A percentile compares a stretch with the other conserved stretches of the same genome.
These are phyloP conservation scores for Pyrgilauda ruficollis DNA, from an alignment of 2,113 vertebrate genomes.

Conservation along the genomic window DNA sequence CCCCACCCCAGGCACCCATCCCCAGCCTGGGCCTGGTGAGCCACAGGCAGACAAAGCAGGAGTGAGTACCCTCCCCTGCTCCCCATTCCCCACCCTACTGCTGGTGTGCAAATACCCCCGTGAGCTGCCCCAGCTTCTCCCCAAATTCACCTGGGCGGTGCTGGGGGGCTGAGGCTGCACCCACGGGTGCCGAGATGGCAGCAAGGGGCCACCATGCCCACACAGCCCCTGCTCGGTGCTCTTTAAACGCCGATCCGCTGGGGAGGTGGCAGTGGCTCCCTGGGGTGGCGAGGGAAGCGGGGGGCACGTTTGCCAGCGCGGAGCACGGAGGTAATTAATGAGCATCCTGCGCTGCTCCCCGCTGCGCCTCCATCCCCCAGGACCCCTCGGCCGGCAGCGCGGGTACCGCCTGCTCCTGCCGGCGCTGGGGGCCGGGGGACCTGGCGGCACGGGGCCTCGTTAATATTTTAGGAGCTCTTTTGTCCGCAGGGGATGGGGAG, in stretches of 20 bases:
- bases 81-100: not conserved
- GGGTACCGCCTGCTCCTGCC: not conserved
- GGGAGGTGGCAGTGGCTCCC: not conserved
- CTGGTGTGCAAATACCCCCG: rapidly evolving
- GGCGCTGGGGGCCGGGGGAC: slow-evolving; percentile 11
- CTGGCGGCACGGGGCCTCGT: slow-evolving; percentile 10
- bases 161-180: rapidly evolving
- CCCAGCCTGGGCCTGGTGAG: not conserved
- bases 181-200: rapidly evolving
- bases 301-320: not conserved
- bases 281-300: not conserved
- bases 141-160: rapidly evolving
- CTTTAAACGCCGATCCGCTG: not conserved
- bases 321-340: not conserved
- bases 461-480: slow-evolving; percentile 64
- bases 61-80: rapidly evolving
- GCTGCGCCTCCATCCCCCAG: not conserved
- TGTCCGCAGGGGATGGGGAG: slow-evolving; percentile 42
- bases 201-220: not conserved
- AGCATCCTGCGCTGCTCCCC: slow-evolving; percentile 1
- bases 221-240: not conserved
- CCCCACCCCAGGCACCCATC: not conserved
- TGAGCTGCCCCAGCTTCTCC: not conserved
- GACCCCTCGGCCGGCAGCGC: not conserved
- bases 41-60: not conserved